Evolutionary conservation across 2,888 invertebrate genomes (phyloP).

Genomic region (Julus scandinavius): DNA sequence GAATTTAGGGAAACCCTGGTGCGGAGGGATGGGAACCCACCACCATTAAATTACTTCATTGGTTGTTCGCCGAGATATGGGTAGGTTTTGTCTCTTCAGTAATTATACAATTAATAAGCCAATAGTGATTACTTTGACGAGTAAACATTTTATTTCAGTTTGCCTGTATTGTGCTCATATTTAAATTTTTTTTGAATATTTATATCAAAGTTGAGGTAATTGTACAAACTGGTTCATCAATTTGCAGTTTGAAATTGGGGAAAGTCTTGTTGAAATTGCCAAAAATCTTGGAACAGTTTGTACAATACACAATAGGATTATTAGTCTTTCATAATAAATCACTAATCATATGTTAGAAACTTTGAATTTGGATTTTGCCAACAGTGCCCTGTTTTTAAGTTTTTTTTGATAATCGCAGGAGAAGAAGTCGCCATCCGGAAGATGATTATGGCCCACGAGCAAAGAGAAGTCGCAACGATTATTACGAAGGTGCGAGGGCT

Average conservation of each 20-base stretch:
- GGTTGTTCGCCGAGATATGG: slow-evolving; percentile 24
- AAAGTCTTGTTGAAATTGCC: neutral
- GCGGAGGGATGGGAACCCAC: slow-evolving; percentile 17
- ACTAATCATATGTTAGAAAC: neutral
- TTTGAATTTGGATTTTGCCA: neutral
- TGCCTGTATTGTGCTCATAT: neutral
- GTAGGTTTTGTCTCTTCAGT: slow-evolving; percentile 24
- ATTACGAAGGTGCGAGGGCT: slow-evolving; percentile 59
- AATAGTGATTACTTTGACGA: slow-evolving; percentile 24
- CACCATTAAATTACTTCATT: slow-evolving; percentile 1
- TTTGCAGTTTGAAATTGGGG: neutral
- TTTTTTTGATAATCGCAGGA: slow-evolving; percentile 57
- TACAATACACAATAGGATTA: neutral
- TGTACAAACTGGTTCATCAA: neutral
- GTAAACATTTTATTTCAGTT: slow-evolving; percentile 4
- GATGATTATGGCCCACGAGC: slow-evolving; percentile 59
- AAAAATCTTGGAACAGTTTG: neutral
- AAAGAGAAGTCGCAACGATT: slow-evolving; percentile 60
- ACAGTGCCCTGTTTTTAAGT: neutral
- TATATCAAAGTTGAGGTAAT: neutral
- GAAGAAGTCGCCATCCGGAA: slow-evolving; percentile 57
- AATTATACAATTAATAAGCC: slow-evolving; percentile 25
- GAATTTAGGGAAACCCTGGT: neutral
- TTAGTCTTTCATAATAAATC: neutral
- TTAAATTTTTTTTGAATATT: neutral